phyloP scores from a whole-genome alignment of 2,888 invertebrate genomes.

The Ganaspis brasiliensis region DNA sequence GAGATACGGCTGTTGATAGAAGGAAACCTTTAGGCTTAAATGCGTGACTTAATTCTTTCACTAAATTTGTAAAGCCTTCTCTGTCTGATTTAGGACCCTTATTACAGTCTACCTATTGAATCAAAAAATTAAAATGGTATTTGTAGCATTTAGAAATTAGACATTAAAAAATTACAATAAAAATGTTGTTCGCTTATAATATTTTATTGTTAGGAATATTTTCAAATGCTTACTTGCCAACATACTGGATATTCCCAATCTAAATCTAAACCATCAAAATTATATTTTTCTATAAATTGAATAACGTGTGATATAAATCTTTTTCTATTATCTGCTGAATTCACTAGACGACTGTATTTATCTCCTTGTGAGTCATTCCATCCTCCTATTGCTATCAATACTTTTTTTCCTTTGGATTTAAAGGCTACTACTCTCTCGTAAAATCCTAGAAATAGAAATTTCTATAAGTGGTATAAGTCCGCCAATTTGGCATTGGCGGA shows the following conservation, averaged over 20 bases:
- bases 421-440: constrained; percentile 92
- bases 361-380: constrained; percentile 97
- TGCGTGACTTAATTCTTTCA: constrained; percentile 87
- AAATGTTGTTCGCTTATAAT: not conserved
- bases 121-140: not conserved
- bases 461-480: not conserved
- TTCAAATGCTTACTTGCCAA: constrained; percentile 85
- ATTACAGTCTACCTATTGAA: constrained; percentile 87
- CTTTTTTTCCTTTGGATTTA: constrained; percentile 88
- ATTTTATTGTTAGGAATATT: constrained; percentile 25
- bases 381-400: constrained; percentile 94
- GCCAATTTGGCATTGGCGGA: no score
- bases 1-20: constrained; percentile 92
- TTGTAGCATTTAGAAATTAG: no score
- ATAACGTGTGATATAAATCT: constrained; percentile 89
- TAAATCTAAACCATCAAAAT: constrained; percentile 94
- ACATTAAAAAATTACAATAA: no score
- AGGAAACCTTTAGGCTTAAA: constrained; percentile 88
- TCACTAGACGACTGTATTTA: constrained; percentile 92
- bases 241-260: constrained; percentile 98
- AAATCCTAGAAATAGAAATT: constrained; percentile 83
- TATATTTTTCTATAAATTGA: constrained; percentile 89
- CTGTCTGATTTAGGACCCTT: constrained; percentile 92
- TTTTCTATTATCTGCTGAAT: constrained; percentile 86
- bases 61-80: constrained; percentile 88